phyloP scores from a whole-genome alignment of 2,797 vertebrate genomes.

The Lepus oiostolus region DNA sequence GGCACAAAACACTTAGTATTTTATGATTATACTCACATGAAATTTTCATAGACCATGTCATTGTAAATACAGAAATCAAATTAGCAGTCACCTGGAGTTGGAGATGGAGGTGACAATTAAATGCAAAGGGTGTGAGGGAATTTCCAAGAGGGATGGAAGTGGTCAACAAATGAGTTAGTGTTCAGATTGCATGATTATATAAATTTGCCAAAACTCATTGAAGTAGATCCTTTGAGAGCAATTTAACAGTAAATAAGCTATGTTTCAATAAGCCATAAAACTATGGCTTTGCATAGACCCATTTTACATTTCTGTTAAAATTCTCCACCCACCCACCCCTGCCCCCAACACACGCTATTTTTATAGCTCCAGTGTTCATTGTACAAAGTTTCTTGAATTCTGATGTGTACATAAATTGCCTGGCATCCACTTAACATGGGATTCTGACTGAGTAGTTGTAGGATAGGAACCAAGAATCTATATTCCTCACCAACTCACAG shows the following conservation, averaged over 20 bases:
- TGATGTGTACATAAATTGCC: no score
- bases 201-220: background rate
- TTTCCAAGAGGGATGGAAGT: background rate
- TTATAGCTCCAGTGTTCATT: background rate
- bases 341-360: background rate
- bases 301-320: background rate
- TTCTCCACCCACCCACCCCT: no score
- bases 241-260: background rate
- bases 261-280: background rate
- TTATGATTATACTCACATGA: background rate
- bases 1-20: background rate
- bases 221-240: background rate
- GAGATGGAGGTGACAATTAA: background rate
- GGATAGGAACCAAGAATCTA: background rate
- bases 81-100: background rate
- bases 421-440: background rate
- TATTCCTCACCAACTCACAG: background rate
- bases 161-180: background rate
- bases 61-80: background rate
- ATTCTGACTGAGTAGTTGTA: background rate
- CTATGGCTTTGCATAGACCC: background rate
- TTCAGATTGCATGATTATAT: background rate
- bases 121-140: background rate
- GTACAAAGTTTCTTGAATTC: background rate
- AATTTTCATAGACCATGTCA: background rate